Evolutionary conservation across 2,888 invertebrate genomes (phyloP), one percentile per base, ranked within the genome.

Genomic region (Operophtera brumata): DNA sequence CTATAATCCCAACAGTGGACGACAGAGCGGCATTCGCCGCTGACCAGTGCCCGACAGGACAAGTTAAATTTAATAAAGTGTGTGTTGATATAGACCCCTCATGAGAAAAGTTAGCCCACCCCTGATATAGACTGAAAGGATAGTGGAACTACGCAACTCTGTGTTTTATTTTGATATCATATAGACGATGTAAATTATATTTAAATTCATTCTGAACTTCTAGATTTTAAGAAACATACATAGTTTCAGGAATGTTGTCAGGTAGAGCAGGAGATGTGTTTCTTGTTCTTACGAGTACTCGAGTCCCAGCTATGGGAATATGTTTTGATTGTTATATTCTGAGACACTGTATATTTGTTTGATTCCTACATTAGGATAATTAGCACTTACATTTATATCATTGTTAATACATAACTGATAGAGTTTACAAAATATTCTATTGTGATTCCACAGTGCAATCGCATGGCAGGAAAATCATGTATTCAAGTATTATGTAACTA

Each of bases 21-120:
- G 67, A 77, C 36, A 66, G 75, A 44, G 70, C 67, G 0, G 67
- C 72, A 0, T 74, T 77, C 12, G 46, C 47, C 0, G 76, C 69
- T 0, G 66, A 61, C 43, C 47, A 66, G 11, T 77, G 76, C 45
- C 68, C 75, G 0, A 58, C 65, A 0, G 71, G 73, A 0, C 59
- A 65, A 39, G 55, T 62, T 0, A 65, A 56, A 45, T 48, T 70
- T 2, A 58, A 56, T 0, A 58, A 64, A 0, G 57, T 39, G 35
- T 74, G 74, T 46, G 63, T 69, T 1, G 59, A 64, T 6, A 35
- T 28, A 12, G 65, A 67, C 47, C 26, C 26, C 8, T 26, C 6
- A 8, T 64, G 57, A 63, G 3, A 14, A n/a, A n/a, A n/a, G n/a
- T n/a, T n/a, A n/a, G n/a, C n/a, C n/a, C n/a, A n/a, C n/a, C n/a